Evolutionary conservation across 2,888 invertebrate genomes (phyloP), one percentile per base, ranked within the genome.

Genomic region (Dasypolia templi): DNA sequence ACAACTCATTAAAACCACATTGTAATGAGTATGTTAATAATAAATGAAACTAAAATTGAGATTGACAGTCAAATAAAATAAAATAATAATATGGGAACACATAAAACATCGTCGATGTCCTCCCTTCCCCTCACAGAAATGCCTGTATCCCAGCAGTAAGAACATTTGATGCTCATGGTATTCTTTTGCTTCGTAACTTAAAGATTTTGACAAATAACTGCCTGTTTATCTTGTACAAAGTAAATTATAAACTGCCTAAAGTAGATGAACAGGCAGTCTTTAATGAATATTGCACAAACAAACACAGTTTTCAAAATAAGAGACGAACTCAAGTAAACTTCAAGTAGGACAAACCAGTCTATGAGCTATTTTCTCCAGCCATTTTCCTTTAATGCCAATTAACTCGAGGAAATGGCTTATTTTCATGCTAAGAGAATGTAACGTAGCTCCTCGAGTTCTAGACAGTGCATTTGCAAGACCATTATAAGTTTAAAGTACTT

Each of bases 341-440:
- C 29, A 51, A 62, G 42, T 62, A 19, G 35, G 7, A 9, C 49
- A 44, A 29, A 51, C 77, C 26, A 35, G 77, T 44, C 26, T 55
- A 29, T 59, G 32, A 81, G 63, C 68, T 55, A 76, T 64, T 76
- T 68, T 76, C 76, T 51, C 19, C 68, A 26, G 14, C 55, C 76
- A 75, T 75, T 59, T n/a, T 42, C 44, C 72, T 81, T 65, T 71
- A 66, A 76, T 61, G 39, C 61, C 61, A 77, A 82, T 82, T 82
- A 71, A 17, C 29, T 79, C 42, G 11, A 62, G 77, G 46, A 53
- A 66, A 82, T 63, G 56, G 71, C 39, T 70, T 71, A 77, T 66
- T 75, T 81, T 59, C 63, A 56, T 62, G 35, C 62, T 63, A 22
- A n/a, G 51, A 81, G 65, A 4, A 22, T 26, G 22, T 58, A 32